These are phyloP conservation scores for Drosophila lacteicornis DNA, from an alignment of 1,140 invertebrate species.

Conservation along the genomic window DNA sequence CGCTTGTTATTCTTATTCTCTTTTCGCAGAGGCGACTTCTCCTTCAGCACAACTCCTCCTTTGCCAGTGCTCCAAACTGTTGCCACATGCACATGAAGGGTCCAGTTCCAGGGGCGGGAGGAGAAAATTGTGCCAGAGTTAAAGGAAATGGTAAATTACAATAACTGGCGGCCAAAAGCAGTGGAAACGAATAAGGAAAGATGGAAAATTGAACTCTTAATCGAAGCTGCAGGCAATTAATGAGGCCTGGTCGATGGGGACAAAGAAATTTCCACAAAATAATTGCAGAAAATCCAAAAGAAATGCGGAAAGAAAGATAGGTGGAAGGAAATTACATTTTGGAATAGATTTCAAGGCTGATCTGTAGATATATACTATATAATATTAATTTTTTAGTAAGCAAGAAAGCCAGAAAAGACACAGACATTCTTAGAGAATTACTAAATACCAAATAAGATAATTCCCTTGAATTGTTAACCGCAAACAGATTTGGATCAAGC, in stretches of 20 bases:
- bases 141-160: slow-evolving; percentile 52
- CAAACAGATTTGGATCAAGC: background rate
- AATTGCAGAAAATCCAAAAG: background rate
- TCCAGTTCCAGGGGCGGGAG: background rate
- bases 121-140: slow-evolving; percentile 18
- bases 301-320: background rate
- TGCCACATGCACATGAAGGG: slow-evolving; percentile 31
- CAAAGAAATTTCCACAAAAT: background rate
- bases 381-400: too few species aligned
- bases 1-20: slow-evolving; percentile 27
- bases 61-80: slow-evolving; percentile 29
- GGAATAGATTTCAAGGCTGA: background rate
- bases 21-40: slow-evolving; percentile 13
- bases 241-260: background rate
- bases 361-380: background rate
- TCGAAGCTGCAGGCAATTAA: slow-evolving; percentile 30
- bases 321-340: background rate
- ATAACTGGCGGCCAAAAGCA: slow-evolving; percentile 32
- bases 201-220: slow-evolving; percentile 30
- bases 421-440: background rate
- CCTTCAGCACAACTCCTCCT: slow-evolving; percentile 2
- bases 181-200: background rate
- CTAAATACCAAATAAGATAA: background rate
- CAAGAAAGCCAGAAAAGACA: too few species aligned
- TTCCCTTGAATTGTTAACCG: background rate